Evolutionary conservation across 1,140 invertebrate genomes (phyloP), one percentile per base, ranked within the genome.

Genomic region (Vanessa atalanta): DNA sequence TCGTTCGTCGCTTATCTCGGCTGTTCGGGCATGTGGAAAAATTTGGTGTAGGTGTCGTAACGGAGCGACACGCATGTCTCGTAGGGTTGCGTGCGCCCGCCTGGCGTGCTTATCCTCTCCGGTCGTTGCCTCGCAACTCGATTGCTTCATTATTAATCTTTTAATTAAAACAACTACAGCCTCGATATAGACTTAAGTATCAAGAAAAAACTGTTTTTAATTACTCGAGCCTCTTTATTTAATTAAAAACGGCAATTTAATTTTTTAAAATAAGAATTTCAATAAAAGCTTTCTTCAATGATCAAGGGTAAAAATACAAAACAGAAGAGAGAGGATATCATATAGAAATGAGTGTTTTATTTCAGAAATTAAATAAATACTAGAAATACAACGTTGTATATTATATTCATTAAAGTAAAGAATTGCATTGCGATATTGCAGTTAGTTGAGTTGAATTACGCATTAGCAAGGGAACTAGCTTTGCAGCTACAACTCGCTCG

Each of bases 11-110:
- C 90, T 91, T 92, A 92, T 92, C 90, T 91, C 82, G 75, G 85
- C 85, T 91, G 90, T 82, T 87, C 90, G 89, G 88, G 87, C 90
- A 91, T 92, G 90, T 91, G 89, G 88, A 92, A 92, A 90, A 90
- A 90, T 91, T 91, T 87, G 90, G 89, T 89, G 88, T 91, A 89
- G 89, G 88, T 92, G 89, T 92, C 89, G 90, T 89, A 91, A 92
- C 89, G 88, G 83, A 87, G 87, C 85, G 85, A 86, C 88, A 89
- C 86, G 88, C 89, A 90, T 83, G 89, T 91, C 90, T 81, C 75
- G 80, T 79, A 87, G 88, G 86, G 85, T 86, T 89, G 88, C 87
- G 87, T 87, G 88, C 83, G 85, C 83, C 83, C 82, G 88, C 88
- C 85, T 82, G 82, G 72, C 85, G 82, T 74, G 84, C 83, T 84